Conservation (phyloP, 2,888 invertebrate genomes). For the Polietes domitor region DNA sequence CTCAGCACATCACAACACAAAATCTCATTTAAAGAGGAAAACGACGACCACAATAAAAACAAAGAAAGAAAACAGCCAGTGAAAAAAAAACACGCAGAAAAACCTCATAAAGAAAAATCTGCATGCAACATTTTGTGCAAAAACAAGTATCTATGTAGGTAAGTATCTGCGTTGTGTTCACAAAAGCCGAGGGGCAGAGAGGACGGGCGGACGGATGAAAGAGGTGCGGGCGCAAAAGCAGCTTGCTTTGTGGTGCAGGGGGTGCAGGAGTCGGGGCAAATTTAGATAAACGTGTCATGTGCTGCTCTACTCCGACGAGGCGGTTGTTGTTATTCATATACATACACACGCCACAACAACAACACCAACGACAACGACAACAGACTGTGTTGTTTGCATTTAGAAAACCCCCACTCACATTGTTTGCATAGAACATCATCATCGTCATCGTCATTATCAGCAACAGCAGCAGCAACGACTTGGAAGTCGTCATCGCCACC, state of each 20-base stretch:
- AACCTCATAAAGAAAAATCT: constrained; percentile 14
- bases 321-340: constrained; percentile 26
- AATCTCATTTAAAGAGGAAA: neutral
- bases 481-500: neutral
- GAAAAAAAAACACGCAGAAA: too few species aligned
- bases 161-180: neutral
- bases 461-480: neutral
- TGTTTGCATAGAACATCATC: constrained; percentile 21
- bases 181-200: neutral
- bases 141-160: neutral
- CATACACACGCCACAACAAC: neutral
- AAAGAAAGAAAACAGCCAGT: neutral
- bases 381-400: constrained; percentile 3
- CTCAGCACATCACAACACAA: neutral
- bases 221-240: too few species aligned
- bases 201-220: too few species aligned
- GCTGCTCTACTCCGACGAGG: constrained; percentile 7
- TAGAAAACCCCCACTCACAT: constrained; percentile 40
- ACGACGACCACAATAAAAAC: neutral
- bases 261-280: neutral
- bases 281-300: constrained; percentile 39
- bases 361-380: neutral
- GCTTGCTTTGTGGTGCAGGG: neutral
- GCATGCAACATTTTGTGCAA: constrained; percentile 30
- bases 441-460: neutral